phyloP scores from a whole-genome alignment of 2,888 invertebrate genomes.

The Dorcus hopei region DNA sequence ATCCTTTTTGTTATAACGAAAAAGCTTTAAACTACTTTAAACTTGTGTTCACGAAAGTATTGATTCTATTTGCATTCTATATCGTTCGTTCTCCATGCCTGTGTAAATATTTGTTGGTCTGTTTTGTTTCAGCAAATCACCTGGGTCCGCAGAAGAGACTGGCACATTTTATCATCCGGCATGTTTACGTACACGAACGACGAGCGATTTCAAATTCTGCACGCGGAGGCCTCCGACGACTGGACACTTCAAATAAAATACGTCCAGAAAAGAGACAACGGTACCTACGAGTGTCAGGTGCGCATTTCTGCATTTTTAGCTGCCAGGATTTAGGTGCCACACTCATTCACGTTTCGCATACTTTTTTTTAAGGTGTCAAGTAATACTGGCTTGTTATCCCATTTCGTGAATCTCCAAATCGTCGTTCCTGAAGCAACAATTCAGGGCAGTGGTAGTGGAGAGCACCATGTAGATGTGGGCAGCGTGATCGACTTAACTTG shows the following conservation, averaged over 20 bases:
- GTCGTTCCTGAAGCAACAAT: constrained; percentile 89
- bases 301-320: constrained; percentile 28
- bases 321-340: too few species aligned
- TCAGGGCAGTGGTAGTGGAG: constrained; percentile 70
- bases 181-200: constrained; percentile 89
- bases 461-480: constrained; percentile 87
- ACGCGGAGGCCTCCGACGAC: constrained; percentile 86
- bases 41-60: too few species aligned
- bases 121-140: constrained; percentile 70
- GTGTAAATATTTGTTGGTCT: constrained; percentile 7
- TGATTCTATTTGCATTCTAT: too few species aligned
- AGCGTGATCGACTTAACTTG: constrained; percentile 87
- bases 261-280: constrained; percentile 89
- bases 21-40: too few species aligned
- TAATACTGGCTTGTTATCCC: constrained; percentile 77
- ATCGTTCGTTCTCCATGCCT: not conserved
- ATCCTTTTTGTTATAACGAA: too few species aligned
- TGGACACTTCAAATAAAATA: constrained; percentile 94
- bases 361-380: constrained; percentile 70
- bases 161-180: constrained; percentile 90
- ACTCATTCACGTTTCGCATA: not conserved
- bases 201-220: constrained; percentile 74
- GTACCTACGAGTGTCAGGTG: constrained; percentile 93
- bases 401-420: constrained; percentile 84
- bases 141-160: constrained; percentile 88